Evolutionary conservation across 2,888 invertebrate species (phyloP).

Genomic region (Cataglyphis livida): DNA sequence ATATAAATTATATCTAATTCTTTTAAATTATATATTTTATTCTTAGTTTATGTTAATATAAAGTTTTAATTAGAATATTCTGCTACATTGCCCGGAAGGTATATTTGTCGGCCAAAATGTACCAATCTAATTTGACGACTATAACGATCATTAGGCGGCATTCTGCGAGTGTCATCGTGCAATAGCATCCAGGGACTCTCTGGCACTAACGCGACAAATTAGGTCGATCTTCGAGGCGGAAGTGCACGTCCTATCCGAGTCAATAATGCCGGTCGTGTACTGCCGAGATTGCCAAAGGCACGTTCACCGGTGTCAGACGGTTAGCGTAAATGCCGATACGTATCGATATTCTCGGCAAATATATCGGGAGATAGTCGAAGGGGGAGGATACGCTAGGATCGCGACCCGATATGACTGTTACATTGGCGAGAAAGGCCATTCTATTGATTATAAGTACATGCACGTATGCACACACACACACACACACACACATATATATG

Average conservation of each 20-base stretch:
- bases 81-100: not conserved
- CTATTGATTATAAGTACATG: conserved; percentile 26
- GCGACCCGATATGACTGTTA: conserved; percentile 54
- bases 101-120: conserved; percentile 27
- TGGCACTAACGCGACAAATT: conserved; percentile 66
- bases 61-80: not conserved
- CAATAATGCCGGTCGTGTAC: conserved; percentile 65
- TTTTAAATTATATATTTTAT: not conserved
- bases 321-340: conserved; percentile 76
- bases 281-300: conserved; percentile 73
- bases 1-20: too few species aligned
- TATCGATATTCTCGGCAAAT: conserved; percentile 74
- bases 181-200: conserved; percentile 50
- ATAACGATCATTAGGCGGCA: conserved; percentile 55
- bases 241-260: conserved; percentile 62
- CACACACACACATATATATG: not conserved
- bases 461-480: not conserved
- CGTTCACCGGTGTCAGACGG: conserved; percentile 70
- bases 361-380: conserved; percentile 57
- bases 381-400: conserved; percentile 52
- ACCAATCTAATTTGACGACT: conserved; percentile 39
- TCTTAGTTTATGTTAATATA: not conserved
- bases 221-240: conserved; percentile 67
- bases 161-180: conserved; percentile 58
- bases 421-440: conserved; percentile 42